Percentiles rank a stretch among this genome's conserved stretches.
Evolutionary conservation across 2,797 vertebrate genomes (phyloP).

Genomic region (Ataeniobius toweri): DNA sequence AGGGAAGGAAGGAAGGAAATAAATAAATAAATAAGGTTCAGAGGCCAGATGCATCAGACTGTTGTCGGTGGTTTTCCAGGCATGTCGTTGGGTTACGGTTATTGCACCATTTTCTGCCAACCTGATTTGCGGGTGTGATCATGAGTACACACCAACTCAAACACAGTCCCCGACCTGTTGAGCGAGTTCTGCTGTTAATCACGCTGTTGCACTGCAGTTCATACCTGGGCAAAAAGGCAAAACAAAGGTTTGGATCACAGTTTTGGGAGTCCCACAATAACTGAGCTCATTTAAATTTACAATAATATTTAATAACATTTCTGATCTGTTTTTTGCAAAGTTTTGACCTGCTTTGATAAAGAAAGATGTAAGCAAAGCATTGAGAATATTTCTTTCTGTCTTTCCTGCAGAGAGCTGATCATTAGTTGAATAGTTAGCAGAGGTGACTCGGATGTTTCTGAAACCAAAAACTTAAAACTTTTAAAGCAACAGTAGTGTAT

Average conservation of each 20-base stretch:
- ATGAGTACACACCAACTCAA: background rate
- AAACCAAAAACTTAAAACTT: too few relatives aligned
- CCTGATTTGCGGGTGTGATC: constrained; percentile 3
- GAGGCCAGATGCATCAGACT: background rate
- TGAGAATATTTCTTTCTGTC: background rate
- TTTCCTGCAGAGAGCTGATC: background rate
- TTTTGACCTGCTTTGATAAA: background rate
- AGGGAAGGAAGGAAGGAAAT: constrained; percentile 22
- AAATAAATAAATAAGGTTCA: constrained; percentile 7
- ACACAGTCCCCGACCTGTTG: constrained; percentile 28
- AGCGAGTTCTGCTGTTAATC: constrained; percentile 37
- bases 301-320: background rate
- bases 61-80: constrained; percentile 3
- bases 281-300: background rate
- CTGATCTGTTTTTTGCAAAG: background rate
- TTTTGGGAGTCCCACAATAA: constrained; percentile 1
- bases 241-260: background rate
- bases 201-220: background rate
- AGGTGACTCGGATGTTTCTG: background rate
- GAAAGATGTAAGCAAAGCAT: background rate
- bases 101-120: constrained; percentile 3
- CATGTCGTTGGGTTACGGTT: constrained; percentile 26
- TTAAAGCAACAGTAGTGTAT: too few relatives aligned
- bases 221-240: constrained; percentile 20
- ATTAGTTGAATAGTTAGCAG: background rate